A percentile compares a stretch with the other conserved stretches of the same genome.
phyloP scores from a whole-genome alignment of 2,888 invertebrate species.

The Cancer borealis region DNA sequence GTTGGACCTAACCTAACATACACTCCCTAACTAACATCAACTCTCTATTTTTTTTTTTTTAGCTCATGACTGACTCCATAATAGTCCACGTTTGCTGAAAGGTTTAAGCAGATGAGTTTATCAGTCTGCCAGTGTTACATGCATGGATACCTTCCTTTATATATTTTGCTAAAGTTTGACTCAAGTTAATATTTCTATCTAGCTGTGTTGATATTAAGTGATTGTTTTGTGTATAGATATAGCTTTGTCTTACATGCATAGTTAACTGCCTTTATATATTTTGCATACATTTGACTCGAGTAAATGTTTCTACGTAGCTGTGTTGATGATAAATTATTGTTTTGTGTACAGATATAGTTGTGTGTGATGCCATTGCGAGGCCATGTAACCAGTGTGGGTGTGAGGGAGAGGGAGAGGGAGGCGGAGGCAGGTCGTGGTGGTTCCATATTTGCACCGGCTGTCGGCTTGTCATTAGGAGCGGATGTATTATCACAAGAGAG shows the following conservation, averaged over 20 bases:
- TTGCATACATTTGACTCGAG: background rate
- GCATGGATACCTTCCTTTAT: no score
- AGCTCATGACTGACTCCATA: no score
- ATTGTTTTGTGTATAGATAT: background rate
- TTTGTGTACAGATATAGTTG: background rate
- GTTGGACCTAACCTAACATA: background rate
- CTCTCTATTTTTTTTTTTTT: no score
- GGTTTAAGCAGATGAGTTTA: no score
- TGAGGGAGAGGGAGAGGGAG: constrained; percentile 3
- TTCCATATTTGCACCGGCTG: background rate
- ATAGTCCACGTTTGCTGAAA: no score
- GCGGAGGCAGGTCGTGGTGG: background rate
- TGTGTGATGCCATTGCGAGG: background rate
- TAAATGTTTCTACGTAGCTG: background rate
- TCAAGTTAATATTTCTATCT: background rate
- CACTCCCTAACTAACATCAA: background rate
- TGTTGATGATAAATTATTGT: background rate
- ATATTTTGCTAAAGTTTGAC: background rate
- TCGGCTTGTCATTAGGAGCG: background rate
- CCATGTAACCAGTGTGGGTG: background rate
- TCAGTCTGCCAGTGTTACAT: no score
- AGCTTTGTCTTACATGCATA: background rate
- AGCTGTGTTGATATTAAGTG: background rate
- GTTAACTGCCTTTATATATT: background rate
- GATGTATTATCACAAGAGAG: background rate